phyloP scores from a whole-genome alignment of 2,888 invertebrate species.

The Drosophila affinis region DNA sequence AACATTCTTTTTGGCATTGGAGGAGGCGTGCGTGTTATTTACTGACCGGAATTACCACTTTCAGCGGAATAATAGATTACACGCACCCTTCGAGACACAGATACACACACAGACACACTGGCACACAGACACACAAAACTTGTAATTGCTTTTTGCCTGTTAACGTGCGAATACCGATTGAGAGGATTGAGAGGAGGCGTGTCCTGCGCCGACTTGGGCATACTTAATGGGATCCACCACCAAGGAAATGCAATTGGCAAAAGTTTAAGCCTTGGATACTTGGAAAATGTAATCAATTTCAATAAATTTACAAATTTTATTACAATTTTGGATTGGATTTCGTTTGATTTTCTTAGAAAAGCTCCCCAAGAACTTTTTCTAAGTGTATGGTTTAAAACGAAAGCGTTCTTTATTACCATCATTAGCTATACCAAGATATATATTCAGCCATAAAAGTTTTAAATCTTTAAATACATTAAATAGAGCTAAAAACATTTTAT shows the following conservation, averaged over 20 bases:
- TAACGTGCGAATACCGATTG: conserved; percentile 52
- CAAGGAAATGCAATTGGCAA: conserved; percentile 55
- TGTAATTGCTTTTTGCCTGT: conserved; percentile 74
- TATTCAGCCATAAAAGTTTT: no score
- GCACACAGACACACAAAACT: conserved; percentile 52
- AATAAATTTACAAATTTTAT: conserved; percentile 51
- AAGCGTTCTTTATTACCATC: not conserved
- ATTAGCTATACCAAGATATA: not conserved
- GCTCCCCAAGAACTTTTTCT: conserved; percentile 34
- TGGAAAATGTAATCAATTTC: conserved; percentile 34
- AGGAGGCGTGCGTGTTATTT: conserved; percentile 66
- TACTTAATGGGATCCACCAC: conserved; percentile 63
- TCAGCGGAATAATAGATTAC: conserved; percentile 79
- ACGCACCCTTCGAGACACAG: conserved; percentile 39
- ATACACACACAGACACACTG: conserved; percentile 8
- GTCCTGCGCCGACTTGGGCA: conserved; percentile 49
- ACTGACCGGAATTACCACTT: conserved; percentile 79
- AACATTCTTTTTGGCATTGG: conserved; percentile 46
- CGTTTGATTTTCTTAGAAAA: conserved; percentile 33
- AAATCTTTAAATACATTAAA: no score
- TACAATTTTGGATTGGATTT: conserved; percentile 16
- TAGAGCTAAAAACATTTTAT: no score
- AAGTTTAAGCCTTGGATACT: conserved; percentile 47
- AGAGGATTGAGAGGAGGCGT: conserved; percentile 20
- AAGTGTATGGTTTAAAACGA: not conserved